phyloP scores from a whole-genome alignment of 2,888 invertebrate genomes.

The Nephrotoma guestfalica region DNA sequence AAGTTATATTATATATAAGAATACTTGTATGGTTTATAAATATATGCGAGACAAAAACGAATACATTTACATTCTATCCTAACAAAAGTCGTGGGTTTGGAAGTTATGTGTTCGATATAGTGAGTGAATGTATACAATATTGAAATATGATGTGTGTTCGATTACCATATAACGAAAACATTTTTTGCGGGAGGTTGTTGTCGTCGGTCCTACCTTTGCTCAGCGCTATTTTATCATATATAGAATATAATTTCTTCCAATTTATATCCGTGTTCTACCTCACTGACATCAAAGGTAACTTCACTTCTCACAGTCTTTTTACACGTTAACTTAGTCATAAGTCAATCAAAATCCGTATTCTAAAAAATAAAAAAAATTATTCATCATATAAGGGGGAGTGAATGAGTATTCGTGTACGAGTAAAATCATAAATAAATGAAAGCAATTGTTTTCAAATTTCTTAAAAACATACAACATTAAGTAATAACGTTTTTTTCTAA shows the following conservation, averaged over 20 bases:
- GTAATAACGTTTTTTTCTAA: not conserved
- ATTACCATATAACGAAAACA: not conserved
- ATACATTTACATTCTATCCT: not conserved
- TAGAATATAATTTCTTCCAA: not conserved
- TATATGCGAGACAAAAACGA: not conserved
- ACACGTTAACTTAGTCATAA: not conserved
- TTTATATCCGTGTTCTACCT: not conserved
- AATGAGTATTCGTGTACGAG: not conserved
- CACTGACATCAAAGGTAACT: not conserved
- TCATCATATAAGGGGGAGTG: not conserved
- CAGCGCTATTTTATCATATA: not conserved
- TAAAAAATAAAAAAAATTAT: not conserved
- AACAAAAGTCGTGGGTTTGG: not conserved
- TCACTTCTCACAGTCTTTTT: not conserved
- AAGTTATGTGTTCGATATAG: not conserved
- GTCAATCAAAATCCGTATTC: not conserved
- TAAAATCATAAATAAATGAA: not conserved
- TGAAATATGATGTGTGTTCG: not conserved
- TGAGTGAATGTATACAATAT: not conserved
- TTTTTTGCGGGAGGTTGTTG: not conserved
- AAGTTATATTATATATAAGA: not conserved
- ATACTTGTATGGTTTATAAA: not conserved
- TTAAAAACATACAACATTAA: not conserved
- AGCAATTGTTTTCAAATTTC: not conserved
- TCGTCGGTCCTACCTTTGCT: not conserved